phyloP scores from a whole-genome alignment of 2,797 vertebrate genomes.

The Aulostomus chinensis region DNA sequence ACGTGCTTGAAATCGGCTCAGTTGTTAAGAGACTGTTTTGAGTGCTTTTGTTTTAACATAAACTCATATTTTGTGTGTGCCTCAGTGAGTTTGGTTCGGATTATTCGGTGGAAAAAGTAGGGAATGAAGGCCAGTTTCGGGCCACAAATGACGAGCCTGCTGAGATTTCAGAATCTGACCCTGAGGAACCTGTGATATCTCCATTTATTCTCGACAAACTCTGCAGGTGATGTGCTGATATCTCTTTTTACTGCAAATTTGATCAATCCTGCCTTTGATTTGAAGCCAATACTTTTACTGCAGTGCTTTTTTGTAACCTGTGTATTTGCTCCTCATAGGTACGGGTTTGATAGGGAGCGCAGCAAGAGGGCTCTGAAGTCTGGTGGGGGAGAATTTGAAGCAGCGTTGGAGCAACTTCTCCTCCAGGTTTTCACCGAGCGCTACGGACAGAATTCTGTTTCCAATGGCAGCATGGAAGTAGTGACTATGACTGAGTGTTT shows the following conservation, averaged over 20 bases:
- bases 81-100: constrained; percentile 79
- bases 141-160: constrained; percentile 77
- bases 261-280: too few relatives aligned
- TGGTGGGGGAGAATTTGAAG: constrained; percentile 88
- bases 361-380: constrained; percentile 82
- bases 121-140: constrained; percentile 86
- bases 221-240: constrained; percentile 91
- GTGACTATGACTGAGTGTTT: constrained; percentile 84
- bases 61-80: too few relatives aligned
- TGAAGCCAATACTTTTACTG: too few relatives aligned
- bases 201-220: constrained; percentile 91
- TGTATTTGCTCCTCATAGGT: constrained; percentile 74
- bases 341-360: constrained; percentile 89
- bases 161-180: constrained; percentile 65
- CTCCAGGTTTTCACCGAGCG: constrained; percentile 87
- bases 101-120: constrained; percentile 61
- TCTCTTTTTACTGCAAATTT: too few relatives aligned
- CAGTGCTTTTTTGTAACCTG: too few relatives aligned
- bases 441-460: constrained; percentile 79
- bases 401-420: constrained; percentile 89
- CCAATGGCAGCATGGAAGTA: constrained; percentile 59
- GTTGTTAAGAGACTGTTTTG: too few relatives aligned
- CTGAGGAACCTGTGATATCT: constrained; percentile 80
- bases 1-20: too few relatives aligned
- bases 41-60: too few relatives aligned